phyloP scores from a whole-genome alignment of 2,888 invertebrate genomes.

The Venusia cambrica region DNA sequence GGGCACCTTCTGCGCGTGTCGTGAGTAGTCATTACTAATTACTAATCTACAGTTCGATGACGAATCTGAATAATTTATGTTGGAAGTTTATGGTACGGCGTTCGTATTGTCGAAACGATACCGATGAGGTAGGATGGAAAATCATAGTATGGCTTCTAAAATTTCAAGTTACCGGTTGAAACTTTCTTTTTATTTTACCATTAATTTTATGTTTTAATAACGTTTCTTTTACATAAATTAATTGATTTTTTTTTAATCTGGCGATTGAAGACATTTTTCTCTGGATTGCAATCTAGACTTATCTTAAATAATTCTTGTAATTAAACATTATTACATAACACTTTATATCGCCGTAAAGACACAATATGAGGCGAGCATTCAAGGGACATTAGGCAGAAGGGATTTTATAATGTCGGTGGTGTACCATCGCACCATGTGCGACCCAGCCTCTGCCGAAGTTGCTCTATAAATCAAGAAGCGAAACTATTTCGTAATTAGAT shows the following conservation, averaged over 20 bases:
- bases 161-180: no score
- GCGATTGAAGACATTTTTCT: no score
- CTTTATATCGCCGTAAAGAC: no score
- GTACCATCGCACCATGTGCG: constrained; percentile 60
- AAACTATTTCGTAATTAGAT: constrained; percentile 82
- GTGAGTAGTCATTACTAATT: constrained; percentile 68
- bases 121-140: constrained; percentile 39
- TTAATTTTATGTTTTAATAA: no score
- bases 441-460: constrained; percentile 64
- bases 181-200: no score
- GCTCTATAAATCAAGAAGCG: constrained; percentile 82
- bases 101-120: constrained; percentile 49
- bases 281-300: no score
- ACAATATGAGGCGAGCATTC: no score
- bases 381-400: constrained; percentile 15
- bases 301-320: no score
- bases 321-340: no score
- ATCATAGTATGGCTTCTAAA: no score
- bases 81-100: constrained; percentile 61
- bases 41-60: constrained; percentile 66
- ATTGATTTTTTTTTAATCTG: no score
- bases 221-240: no score
- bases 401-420: constrained; percentile 69
- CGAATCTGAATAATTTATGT: constrained; percentile 75
- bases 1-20: constrained; percentile 65